Base-by-base conservation (phyloP, 2,888 invertebrate genomes). In the Ornithoptera priamus region DNA sequence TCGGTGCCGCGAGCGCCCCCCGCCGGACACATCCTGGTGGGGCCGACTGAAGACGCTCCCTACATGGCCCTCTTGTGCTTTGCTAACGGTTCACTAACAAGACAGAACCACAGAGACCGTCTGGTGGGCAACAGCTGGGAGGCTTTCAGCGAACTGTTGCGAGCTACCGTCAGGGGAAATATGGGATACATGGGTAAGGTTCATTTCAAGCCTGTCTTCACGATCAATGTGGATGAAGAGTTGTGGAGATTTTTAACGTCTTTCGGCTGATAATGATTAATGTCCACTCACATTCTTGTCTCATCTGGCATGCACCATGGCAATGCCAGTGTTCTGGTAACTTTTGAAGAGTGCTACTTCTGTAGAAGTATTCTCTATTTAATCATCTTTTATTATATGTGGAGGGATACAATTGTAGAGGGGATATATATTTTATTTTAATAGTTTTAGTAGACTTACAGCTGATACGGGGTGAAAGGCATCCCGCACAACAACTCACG, bases 51-150 rank as follows among this genome's bases (percentile, higher is more conserved):
- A 67, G 89, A 93, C 8, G 90, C 95, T 10, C 94, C 95, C 39
- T 99, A 95, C 86, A 98, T 99, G 97, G 98, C 96, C 0, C 90
- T 99, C 53, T 92, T 99, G 68, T 98, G 98, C 89, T 97, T 96
- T 85, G 97, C 98, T 83, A 99, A 99, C 90, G 99, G 99, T 0
- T 98, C 99, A 0, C 87, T 99, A 30, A 97, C 97, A 0, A 93
- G 99, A 20, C 98, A 99, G 90, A 93, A 95, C 78, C 96, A 98
- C 67, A 91, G 97, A 66, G 94, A 97, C 80, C 86, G 93, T 22
- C 94, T 95, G 69, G 96, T 96, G 0, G 95, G 95, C 53, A 94
- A 94, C 17, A 96, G 95, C 67, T 99, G 99, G 99, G 94, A 96
- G 2, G 94, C 94, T 36, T 99, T 99, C 83, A 95, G 95, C 79